Conservation (phyloP, 1,140 invertebrate species). For the Nephila pilipes region DNA sequence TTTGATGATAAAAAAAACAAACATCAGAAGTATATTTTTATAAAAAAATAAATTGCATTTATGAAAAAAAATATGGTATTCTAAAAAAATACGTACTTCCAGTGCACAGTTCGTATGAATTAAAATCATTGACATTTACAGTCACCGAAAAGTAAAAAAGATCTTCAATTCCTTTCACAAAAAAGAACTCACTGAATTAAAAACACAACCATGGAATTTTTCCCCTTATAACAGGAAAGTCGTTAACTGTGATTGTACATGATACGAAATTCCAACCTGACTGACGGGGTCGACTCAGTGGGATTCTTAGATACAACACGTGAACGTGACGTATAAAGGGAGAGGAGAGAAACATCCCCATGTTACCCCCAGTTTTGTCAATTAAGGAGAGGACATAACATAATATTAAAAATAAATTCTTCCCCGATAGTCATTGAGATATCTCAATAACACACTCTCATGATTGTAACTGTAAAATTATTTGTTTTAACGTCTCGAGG, state of each 20-base stretch:
- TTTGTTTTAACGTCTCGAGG: too few species aligned
- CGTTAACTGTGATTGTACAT: background rate
- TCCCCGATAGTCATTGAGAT: background rate
- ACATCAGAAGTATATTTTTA: too few species aligned
- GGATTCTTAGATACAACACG: background rate
- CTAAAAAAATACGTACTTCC: too few species aligned
- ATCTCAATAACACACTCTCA: background rate
- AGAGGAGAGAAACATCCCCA: background rate
- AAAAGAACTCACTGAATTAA: background rate
- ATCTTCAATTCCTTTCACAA: background rate
- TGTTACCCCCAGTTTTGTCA: background rate
- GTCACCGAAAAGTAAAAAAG: too few species aligned
- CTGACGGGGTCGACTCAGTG: slow-evolving; percentile 39
- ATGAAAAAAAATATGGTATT: too few species aligned
- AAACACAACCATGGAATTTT: background rate
- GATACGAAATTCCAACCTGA: slow-evolving; percentile 23
- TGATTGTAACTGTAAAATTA: too few species aligned
- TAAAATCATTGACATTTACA: too few species aligned
- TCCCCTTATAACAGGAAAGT: background rate
- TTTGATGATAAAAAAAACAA: too few species aligned
- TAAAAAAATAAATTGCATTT: too few species aligned
- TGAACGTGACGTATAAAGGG: slow-evolving; percentile 10
- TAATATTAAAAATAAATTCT: slow-evolving; percentile 16
- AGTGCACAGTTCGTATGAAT: too few species aligned
- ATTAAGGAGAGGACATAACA: background rate